Evolutionary conservation across 2,113 vertebrate species (phyloP), one percentile per base, ranked within the genome.

Genomic region (Embiotoca jacksoni): DNA sequence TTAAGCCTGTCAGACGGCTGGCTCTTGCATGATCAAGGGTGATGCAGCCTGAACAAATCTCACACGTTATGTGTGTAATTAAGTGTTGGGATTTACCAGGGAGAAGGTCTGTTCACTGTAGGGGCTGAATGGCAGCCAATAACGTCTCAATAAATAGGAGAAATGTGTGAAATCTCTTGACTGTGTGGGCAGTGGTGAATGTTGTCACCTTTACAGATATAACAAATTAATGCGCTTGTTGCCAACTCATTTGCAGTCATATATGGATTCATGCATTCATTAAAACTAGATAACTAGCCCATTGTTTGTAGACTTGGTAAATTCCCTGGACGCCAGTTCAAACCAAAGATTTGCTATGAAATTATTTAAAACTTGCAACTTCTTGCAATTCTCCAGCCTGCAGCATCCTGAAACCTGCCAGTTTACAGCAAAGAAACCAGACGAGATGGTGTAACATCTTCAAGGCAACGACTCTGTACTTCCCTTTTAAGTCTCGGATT

Each of bases 171-270:
- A 57, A 36, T 66, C n/a, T 55, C 11, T 53, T 65, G 52, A 59
- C n/a, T 63, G 13, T 59, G 63, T 69, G 41, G 61, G 74, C 14
- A 58, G 44, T 14, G 10, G 10, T 2, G 2, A 69, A 37, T 23
- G 71, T 61, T 56, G 83, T 79, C 78, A 78, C 72, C 81, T 55
- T 31, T 72, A 6, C 33, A 58, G 31, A 62, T 53, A 74, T 80
- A 72, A 69, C 33, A 30, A 65, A 86, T 75, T 6, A 62, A 79
- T 75, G 32, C 13, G 57, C 52, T 47, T 69, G 36, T 78, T 75
- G 56, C 59, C 83, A 75, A 85, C 80, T 72, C 50, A 75, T 84
- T 56, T 65, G 56, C 50, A 59, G 65, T 30, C 1, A 1, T 63
- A 44, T 33, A 15, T 11, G 50, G 30, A 16, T 61, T 37, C n/a